Evolutionary conservation across 1,140 invertebrate species (phyloP).

Genomic region (Megathymus violae): DNA sequence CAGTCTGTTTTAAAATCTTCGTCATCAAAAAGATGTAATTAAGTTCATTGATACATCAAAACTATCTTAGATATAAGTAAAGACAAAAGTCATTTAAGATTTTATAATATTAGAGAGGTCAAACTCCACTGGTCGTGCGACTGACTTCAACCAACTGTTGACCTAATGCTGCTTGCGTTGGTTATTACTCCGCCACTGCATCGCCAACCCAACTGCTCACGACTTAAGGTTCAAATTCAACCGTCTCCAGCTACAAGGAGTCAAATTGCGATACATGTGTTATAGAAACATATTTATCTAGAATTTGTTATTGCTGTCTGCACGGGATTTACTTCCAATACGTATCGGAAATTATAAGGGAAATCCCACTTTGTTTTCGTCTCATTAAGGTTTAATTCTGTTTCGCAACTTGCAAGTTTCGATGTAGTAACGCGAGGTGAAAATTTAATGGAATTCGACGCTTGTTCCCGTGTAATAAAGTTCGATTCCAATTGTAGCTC

Average conservation of each 20-base stretch:
- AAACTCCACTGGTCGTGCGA: constrained; percentile 24
- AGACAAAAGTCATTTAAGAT: no score
- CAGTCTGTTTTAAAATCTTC: no score
- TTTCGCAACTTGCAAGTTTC: neutral
- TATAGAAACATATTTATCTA: constrained; percentile 16
- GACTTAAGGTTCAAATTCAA: neutral
- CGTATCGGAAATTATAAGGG: neutral
- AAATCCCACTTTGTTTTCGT: neutral
- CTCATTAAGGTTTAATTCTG: neutral
- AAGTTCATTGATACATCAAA: no score
- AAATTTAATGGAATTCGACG: neutral
- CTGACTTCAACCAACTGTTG: constrained; percentile 18
- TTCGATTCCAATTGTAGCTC: neutral
- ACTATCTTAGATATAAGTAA: no score
- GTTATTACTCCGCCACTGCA: neutral
- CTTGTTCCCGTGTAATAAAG: neutral
- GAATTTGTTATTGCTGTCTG: constrained; percentile 9
- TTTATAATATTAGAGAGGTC: no score
- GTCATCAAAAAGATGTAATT: no score
- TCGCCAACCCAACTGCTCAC: neutral
- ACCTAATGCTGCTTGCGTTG: constrained; percentile 21
- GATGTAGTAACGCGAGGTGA: neutral
- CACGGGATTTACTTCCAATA: neutral
- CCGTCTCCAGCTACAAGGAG: neutral
- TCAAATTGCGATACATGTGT: constrained; percentile 24